Base-by-base conservation (phyloP, 2,888 invertebrate genomes). In the Oxystoma pomonae region DNA sequence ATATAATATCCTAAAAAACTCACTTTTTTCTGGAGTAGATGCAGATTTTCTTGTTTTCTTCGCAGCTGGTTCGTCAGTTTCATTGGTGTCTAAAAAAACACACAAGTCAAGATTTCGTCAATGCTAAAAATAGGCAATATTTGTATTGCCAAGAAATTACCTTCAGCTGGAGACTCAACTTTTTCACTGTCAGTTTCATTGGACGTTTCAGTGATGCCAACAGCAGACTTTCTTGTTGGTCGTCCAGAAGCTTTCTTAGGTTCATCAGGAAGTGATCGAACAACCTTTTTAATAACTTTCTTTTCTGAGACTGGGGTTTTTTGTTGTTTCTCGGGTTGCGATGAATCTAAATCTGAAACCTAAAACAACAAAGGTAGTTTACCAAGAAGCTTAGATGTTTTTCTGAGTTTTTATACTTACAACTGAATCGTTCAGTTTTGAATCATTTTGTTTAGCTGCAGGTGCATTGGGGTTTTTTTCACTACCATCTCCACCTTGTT, bases 401-500 rank as follows among this genome's bases (percentile, higher is more conserved):
- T n/a, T n/a, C n/a, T n/a, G n/a, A n/a, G n/a, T n/a, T n/a, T n/a
- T n/a, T n/a, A 12, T 35, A 35, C 35, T 35, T 35, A 35, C 35
- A 7, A 35, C 12, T 3, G 35, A 35, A 35, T 35, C 35, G 35
- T 35, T 35, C 5, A 35, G 12, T 35, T 35, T 35, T 12, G 35
- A 35, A 12, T 35, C 35, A 12, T 35, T 35, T 3, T 3, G 5
- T 35, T 35, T 35, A 12, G 5, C 35, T 7, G 35, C 35, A 7
- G 35, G 35, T 3, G 53, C 59, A 49, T 65, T 56, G 50, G 60
- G 57, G 17, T 35, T 35, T 12, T 57, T 49, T 55, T 61, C 68
- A 66, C 75, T 74, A 55, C 76, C 77, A 71, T 77, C 77, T 18
- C 76, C 77, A 20, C 72, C 72, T 67, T 73, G 73, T 60, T 73